These are phyloP conservation scores for Vulpes ferrilata DNA, from an alignment of 2,113 vertebrate genomes.

Conservation along the genomic window DNA sequence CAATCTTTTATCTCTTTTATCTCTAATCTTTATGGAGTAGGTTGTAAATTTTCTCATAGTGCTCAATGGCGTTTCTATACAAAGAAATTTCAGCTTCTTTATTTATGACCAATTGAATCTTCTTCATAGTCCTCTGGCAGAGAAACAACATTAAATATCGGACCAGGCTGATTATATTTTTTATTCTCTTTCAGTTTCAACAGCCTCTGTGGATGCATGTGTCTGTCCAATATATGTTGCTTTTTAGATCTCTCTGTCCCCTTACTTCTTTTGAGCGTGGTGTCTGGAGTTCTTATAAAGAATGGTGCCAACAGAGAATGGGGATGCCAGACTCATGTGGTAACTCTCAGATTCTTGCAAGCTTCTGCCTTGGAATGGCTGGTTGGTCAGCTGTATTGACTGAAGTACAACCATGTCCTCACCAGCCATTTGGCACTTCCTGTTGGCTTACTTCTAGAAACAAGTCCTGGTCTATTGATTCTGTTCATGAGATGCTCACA, in stretches of 20 bases:
- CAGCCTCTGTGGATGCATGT: neutral
- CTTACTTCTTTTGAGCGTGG: neutral
- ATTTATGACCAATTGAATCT: neutral
- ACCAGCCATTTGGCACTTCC: neutral
- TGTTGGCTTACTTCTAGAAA: neutral
- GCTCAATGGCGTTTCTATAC: neutral
- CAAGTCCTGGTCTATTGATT: neutral
- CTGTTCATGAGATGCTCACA: neutral
- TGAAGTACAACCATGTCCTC: neutral
- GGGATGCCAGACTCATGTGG: neutral
- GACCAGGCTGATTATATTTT: neutral
- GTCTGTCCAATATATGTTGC: neutral
- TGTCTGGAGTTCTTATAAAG: neutral
- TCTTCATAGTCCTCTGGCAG: neutral
- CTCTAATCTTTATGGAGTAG: neutral
- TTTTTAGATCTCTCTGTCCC: neutral
- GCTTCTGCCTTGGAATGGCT: neutral
- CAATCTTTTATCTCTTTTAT: neutral
- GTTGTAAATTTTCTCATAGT: neutral
- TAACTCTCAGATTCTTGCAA: neutral
- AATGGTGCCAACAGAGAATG: neutral
- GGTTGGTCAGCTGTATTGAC: neutral
- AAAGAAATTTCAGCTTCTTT: neutral
- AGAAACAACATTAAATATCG: neutral
- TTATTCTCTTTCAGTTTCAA: neutral